A percentile compares a stretch with the other conserved stretches of the same genome.
phyloP scores from a whole-genome alignment of 1,140 invertebrate genomes.

The Chironomus striatipennis region DNA sequence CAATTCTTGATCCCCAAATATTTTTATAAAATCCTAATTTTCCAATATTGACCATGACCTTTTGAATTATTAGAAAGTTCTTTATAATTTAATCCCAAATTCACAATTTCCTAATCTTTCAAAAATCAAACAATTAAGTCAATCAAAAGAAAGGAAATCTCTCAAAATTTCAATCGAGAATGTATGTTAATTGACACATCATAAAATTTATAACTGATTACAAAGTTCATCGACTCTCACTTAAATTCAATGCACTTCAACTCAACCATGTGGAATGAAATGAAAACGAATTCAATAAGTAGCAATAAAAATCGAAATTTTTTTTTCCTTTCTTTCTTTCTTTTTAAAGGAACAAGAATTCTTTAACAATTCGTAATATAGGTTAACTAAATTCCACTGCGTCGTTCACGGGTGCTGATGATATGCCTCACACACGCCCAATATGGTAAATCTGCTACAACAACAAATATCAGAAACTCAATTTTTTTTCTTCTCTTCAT shows the following conservation, averaged over 20 bases:
- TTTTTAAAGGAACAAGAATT: not conserved
- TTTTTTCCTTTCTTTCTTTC: not conserved
- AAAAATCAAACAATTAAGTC: no score
- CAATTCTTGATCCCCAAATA: not conserved
- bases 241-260: not conserved
- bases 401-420: not conserved
- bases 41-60: constrained; percentile 3
- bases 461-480: not conserved
- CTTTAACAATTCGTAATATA: not conserved
- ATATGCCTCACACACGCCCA: not conserved
- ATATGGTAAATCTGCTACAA: not conserved
- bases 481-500: not conserved
- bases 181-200: not conserved
- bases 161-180: not conserved
- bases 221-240: not conserved
- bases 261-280: not conserved
- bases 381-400: constrained; percentile 20
- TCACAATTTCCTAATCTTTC: not conserved
- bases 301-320: not conserved
- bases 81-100: not conserved
- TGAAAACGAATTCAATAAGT: not conserved
- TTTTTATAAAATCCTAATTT: not conserved
- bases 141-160: no score
- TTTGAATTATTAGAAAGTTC: not conserved
- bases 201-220: not conserved